A percentile compares a stretch with the other conserved stretches of the same genome.
Evolutionary conservation across 2,888 invertebrate species (phyloP).

Genomic region (Coronaproctus castanopsis): DNA sequence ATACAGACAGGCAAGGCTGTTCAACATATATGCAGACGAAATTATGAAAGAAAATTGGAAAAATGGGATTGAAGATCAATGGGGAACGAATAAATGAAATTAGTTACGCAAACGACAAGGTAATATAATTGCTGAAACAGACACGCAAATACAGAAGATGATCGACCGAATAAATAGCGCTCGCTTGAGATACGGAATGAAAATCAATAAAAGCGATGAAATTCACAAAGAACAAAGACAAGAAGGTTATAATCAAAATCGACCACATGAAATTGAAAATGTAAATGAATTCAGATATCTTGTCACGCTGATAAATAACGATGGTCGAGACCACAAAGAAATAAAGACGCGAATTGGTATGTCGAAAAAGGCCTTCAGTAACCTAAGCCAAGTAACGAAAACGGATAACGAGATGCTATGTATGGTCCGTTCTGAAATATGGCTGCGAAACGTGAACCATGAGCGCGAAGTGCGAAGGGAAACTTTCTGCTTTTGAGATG

Average conservation of each 20-base stretch:
- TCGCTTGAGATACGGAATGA: not conserved
- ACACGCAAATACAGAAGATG: not conserved
- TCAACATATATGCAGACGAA: not conserved
- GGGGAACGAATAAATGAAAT: no score
- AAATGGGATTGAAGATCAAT: no score
- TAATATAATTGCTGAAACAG: no score
- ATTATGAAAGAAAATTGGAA: no score
- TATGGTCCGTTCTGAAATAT: not conserved
- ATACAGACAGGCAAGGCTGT: not conserved
- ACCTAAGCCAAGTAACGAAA: not conserved
- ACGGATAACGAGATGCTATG: not conserved
- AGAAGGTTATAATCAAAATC: not conserved
- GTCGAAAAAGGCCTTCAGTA: not conserved
- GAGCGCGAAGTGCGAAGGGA: not conserved
- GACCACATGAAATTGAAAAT: not conserved
- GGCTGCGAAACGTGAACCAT: not conserved
- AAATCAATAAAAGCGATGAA: not conserved
- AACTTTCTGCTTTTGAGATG: not conserved
- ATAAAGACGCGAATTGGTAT: not conserved
- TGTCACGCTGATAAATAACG: not conserved
- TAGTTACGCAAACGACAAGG: no score
- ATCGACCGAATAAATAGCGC: not conserved
- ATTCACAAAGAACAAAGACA: not conserved
- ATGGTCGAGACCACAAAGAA: not conserved
- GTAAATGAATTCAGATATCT: not conserved